These are phyloP conservation scores for Apaloderma vittatum DNA, from an alignment of 2,113 vertebrate species.

Conservation along the genomic window DNA sequence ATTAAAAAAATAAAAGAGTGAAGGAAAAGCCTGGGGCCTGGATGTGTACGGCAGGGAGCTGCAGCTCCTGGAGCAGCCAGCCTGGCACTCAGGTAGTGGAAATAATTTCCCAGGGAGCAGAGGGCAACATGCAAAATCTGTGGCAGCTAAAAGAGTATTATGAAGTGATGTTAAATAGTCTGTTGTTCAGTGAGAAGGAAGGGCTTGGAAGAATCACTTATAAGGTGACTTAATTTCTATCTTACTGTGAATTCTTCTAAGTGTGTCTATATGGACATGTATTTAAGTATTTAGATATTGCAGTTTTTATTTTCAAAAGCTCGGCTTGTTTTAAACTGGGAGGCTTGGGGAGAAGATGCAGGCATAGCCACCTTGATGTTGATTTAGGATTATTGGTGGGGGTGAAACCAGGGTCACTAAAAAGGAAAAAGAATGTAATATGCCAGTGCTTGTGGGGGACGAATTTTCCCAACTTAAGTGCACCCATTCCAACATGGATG, in stretches of 20 bases:
- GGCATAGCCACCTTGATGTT: neutral
- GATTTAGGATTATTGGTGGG: neutral
- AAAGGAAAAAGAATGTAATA: no score
- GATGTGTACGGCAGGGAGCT: neutral
- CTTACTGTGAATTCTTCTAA: neutral
- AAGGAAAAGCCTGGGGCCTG: neutral
- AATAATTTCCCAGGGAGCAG: neutral
- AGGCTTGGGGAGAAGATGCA: neutral
- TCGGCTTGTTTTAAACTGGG: neutral
- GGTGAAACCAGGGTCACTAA: no score
- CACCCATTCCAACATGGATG: no score
- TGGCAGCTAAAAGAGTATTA: neutral
- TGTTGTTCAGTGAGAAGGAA: neutral
- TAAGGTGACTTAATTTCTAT: rapidly evolving
- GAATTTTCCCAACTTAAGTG: no score
- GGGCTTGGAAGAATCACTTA: neutral
- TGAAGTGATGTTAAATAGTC: neutral
- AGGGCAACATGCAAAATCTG: neutral
- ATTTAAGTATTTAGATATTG: neutral
- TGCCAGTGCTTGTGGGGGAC: no score
- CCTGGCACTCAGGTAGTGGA: neutral
- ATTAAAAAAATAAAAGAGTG: neutral
- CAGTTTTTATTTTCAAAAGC: neutral
- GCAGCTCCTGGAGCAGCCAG: neutral
- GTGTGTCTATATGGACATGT: neutral